phyloP scores from a whole-genome alignment of 2,888 invertebrate genomes.

The Eupithecia insigniata region DNA sequence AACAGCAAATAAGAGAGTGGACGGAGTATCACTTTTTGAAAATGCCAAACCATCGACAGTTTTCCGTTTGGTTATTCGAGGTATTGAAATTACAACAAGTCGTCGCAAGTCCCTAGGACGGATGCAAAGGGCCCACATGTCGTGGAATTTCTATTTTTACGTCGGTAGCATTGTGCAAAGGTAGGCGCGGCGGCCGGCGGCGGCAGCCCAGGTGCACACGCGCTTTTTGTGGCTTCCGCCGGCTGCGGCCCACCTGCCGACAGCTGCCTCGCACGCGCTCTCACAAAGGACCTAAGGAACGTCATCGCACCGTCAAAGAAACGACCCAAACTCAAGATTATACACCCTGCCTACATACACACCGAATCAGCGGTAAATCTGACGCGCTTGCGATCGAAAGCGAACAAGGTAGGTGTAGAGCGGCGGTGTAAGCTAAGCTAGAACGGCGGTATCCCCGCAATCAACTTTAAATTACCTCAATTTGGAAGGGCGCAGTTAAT shows the following conservation, averaged over 20 bases:
- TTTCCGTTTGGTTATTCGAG: not conserved
- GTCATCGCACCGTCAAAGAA: not conserved
- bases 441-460: not conserved
- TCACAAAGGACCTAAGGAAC: conserved; percentile 36
- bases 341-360: not conserved
- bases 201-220: conserved; percentile 73
- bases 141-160: conserved; percentile 60
- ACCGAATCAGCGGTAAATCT: not conserved
- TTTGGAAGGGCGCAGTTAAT: not conserved
- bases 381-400: not conserved
- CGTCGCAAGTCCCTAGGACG: not conserved
- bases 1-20: no score
- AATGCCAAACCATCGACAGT: not conserved
- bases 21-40: no score
- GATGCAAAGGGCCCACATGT: conserved; percentile 63
- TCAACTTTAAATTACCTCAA: not conserved
- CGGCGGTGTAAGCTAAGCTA: not conserved
- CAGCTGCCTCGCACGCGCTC: conserved; percentile 45
- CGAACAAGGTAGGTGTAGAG: not conserved
- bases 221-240: conserved; percentile 81
- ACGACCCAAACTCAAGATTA: not conserved
- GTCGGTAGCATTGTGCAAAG: conserved; percentile 71
- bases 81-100: not conserved
- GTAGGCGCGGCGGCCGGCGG: conserved; percentile 46
- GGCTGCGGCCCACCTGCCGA: conserved; percentile 59